Evolutionary conservation across 2,888 invertebrate genomes (phyloP).

Genomic region (Melanostoma mellinum): DNA sequence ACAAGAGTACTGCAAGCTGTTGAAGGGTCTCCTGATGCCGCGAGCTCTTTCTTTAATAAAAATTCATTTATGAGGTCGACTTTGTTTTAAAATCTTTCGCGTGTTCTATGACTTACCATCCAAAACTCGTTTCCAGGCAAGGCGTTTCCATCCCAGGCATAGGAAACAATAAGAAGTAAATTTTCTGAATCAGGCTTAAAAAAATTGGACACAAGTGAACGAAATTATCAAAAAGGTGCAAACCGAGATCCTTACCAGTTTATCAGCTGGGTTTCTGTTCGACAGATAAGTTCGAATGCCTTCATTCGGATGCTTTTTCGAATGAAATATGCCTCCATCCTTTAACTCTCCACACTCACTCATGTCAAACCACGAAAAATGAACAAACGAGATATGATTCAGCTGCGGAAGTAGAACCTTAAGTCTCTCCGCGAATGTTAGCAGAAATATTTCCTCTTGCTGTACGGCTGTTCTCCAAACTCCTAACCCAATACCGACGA

Average conservation of each 20-base stretch:
- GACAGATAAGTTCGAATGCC: constrained; percentile 84
- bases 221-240: not conserved
- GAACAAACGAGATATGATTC: constrained; percentile 84
- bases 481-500: constrained; percentile 87
- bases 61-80: not conserved
- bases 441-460: constrained; percentile 85
- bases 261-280: constrained; percentile 84
- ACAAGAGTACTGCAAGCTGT: constrained; percentile 85
- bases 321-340: constrained; percentile 80
- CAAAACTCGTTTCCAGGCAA: constrained; percentile 90
- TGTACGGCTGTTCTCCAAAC: constrained; percentile 86
- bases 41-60: constrained; percentile 77
- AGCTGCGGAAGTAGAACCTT: constrained; percentile 82
- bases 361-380: constrained; percentile 86
- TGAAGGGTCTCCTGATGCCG: constrained; percentile 83
- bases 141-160: constrained; percentile 89
- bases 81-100: not conserved
- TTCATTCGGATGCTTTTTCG: constrained; percentile 77
- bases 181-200: constrained; percentile 80
- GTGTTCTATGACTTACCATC: constrained; percentile 80
- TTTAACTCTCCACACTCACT: constrained; percentile 82
- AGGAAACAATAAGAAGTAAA: constrained; percentile 85
- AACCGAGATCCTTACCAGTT: constrained; percentile 77
- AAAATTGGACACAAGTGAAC: not conserved
- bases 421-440: constrained; percentile 85